A percentile compares a stretch with the other conserved stretches of the same genome.
Evolutionary conservation across 2,797 vertebrate genomes (phyloP).

Genomic region (Philypnodon macrostomus): DNA sequence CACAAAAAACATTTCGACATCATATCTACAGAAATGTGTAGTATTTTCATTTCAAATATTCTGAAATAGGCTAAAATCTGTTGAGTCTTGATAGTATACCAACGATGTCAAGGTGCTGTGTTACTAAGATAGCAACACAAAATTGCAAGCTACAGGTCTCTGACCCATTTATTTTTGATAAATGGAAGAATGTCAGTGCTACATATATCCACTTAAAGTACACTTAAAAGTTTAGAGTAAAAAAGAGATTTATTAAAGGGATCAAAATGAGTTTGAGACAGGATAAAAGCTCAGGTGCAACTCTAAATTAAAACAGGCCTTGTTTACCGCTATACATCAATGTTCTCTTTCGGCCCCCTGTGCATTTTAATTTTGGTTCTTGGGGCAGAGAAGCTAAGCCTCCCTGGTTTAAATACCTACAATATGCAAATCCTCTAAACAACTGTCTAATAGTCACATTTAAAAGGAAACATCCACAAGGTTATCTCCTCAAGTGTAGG

Average conservation of each 20-base stretch:
- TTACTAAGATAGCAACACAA: constrained; percentile 1
- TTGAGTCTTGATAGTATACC: not conserved
- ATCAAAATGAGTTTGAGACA: constrained; percentile 1
- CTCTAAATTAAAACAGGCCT: constrained; percentile 9
- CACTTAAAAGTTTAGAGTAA: not conserved
- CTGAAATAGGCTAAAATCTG: not conserved
- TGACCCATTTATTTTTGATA: constrained; percentile 7
- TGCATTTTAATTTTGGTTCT: constrained; percentile 9
- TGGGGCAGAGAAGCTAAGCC: constrained; percentile 7
- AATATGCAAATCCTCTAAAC: constrained; percentile 12
- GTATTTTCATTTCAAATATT: not conserved
- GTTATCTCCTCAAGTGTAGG: constrained; percentile 18
- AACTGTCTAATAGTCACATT: constrained; percentile 29
- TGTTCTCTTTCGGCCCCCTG: constrained; percentile 6
- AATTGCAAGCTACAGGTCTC: not conserved
- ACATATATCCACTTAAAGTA: not conserved
- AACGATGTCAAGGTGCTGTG: not conserved
- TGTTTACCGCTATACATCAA: constrained; percentile 14
- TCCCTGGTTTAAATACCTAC: constrained; percentile 4
- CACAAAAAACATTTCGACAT: not conserved
- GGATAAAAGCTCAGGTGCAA: constrained; percentile 7
- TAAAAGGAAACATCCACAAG: constrained; percentile 17
- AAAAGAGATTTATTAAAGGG: not conserved
- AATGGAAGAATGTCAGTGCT: not conserved
- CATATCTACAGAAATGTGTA: not conserved